These are phyloP conservation scores for Probaryconus sp. DNA, from an alignment of 1,140 invertebrate genomes.

Conservation along the genomic window DNA sequence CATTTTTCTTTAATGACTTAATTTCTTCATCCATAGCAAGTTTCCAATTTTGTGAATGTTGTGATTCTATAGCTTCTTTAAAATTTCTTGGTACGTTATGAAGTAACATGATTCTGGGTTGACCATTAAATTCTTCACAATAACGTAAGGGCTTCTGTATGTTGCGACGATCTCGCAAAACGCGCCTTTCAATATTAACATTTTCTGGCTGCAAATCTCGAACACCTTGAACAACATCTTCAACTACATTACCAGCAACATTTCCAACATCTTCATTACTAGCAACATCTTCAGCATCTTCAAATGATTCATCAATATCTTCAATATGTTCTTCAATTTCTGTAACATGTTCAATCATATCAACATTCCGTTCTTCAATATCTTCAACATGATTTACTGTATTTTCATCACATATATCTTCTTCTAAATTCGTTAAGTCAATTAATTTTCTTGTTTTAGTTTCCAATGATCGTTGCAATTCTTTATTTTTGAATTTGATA, in stretches of 20 bases:
- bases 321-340: too few relatives aligned
- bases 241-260: background rate
- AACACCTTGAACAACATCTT: too few relatives aligned
- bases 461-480: background rate
- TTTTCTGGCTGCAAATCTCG: too few relatives aligned
- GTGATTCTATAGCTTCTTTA: constrained; percentile 11
- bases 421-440: background rate
- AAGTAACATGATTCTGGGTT: background rate
- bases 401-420: background rate
- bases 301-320: too few relatives aligned
- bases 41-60: constrained; percentile 35
- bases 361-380: too few relatives aligned
- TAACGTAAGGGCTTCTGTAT: background rate
- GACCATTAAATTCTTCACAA: background rate
- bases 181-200: background rate
- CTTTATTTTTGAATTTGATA: constrained; percentile 16
- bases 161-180: background rate
- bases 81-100: background rate
- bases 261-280: background rate
- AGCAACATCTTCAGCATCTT: background rate
- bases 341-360: too few relatives aligned
- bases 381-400: background rate
- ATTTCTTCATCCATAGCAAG: constrained; percentile 53
- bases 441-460: background rate
- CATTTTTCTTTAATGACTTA: constrained; percentile 39